phyloP scores from a whole-genome alignment of 2,113 vertebrate genomes.

The Pollimyrus isidori region DNA sequence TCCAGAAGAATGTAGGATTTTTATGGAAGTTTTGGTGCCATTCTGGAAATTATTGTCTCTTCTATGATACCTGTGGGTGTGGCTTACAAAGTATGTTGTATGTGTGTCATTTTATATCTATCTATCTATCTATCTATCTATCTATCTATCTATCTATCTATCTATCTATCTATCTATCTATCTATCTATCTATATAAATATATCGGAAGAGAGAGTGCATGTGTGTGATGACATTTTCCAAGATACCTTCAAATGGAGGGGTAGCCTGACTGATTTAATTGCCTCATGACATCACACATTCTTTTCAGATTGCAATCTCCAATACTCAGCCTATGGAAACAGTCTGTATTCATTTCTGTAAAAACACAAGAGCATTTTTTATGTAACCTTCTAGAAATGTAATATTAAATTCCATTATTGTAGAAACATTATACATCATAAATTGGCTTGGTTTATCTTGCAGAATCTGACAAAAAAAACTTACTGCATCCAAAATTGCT shows the following conservation, averaged over 20 bases:
- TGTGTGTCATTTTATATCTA: neutral
- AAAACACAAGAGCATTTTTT: neutral
- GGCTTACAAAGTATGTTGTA: neutral
- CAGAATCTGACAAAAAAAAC: neutral
- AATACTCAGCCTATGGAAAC: neutral
- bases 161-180: too few relatives aligned
- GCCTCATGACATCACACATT: neutral
- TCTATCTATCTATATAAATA: too few relatives aligned
- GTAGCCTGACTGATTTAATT: neutral
- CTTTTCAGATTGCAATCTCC: neutral
- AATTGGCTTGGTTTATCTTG: neutral
- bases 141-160: too few relatives aligned
- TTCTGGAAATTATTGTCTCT: neutral
- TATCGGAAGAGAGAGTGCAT: neutral
- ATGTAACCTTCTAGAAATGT: neutral
- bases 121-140: too few relatives aligned
- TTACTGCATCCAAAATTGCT: neutral
- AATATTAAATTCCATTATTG: neutral
- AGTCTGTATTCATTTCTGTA: neutral
- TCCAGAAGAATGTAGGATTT: neutral
- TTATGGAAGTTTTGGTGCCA: neutral
- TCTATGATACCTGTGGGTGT: neutral
- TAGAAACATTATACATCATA: neutral
- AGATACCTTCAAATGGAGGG: neutral
- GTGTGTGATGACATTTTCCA: neutral